These are phyloP conservation scores for Rissa tridactyla DNA, from an alignment of 2,113 vertebrate genomes.

Conservation along the genomic window DNA sequence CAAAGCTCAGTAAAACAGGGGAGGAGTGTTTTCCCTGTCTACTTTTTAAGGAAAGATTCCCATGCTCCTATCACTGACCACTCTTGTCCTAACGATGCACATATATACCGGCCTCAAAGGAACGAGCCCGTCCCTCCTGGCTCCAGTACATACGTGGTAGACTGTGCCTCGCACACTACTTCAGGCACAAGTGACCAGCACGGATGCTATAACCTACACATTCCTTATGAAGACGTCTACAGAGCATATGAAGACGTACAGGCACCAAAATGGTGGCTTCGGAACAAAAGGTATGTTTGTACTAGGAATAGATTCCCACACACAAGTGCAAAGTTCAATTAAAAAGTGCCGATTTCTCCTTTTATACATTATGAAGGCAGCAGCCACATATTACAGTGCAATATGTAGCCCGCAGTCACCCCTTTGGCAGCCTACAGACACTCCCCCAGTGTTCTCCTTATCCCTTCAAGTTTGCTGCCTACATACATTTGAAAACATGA, in stretches of 20 bases:
- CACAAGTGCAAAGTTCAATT: neutral
- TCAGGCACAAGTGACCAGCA: neutral
- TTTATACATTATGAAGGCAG: neutral
- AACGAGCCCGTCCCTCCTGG: fast-evolving
- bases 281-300: neutral
- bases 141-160: fast-evolving
- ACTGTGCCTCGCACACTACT: neutral
- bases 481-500: neutral
- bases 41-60: neutral
- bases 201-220: neutral
- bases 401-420: neutral
- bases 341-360: neutral
- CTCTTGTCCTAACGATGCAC: neutral
- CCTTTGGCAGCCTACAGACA: neutral
- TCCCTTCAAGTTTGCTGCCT: neutral
- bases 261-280: neutral
- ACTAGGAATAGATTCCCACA: neutral
- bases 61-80: neutral
- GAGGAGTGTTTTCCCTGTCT: neutral
- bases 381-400: neutral
- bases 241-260: neutral
- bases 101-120: fast-evolving
- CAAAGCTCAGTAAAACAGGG: neutral
- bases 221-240: neutral
- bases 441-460: fast-evolving